phyloP scores from a whole-genome alignment of 2,113 vertebrate species.

The Prolemur simus region DNA sequence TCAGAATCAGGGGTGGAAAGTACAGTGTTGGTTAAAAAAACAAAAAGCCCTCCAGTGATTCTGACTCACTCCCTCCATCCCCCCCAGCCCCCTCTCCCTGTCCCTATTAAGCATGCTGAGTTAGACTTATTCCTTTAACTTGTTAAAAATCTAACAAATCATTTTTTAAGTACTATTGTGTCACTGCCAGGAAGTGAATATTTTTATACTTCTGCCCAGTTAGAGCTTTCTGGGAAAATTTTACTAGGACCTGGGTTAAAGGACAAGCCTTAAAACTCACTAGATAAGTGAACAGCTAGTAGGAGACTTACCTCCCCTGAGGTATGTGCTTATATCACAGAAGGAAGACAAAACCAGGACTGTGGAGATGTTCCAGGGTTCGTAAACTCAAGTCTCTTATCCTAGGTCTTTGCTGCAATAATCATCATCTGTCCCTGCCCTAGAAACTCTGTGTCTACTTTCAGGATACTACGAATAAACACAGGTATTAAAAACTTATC shows the following conservation, averaged over 20 bases:
- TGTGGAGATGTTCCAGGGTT: neutral
- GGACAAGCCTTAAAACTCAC: neutral
- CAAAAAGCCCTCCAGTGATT: neutral
- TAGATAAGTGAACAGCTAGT: neutral
- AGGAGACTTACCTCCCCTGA: neutral
- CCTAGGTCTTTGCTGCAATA: neutral
- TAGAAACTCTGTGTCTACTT: neutral
- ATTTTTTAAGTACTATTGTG: neutral
- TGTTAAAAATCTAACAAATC: neutral
- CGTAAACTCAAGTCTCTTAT: neutral
- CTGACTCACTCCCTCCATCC: neutral
- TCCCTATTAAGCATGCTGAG: neutral
- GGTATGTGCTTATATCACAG: neutral
- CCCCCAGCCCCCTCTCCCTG: neutral
- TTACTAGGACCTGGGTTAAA: neutral
- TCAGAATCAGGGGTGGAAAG: neutral
- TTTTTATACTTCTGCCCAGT: neutral
- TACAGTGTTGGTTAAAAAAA: neutral
- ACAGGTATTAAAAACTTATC: neutral
- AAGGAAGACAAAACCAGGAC: neutral
- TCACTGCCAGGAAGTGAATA: neutral
- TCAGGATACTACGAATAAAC: neutral
- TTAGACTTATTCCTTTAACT: neutral
- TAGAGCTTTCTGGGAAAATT: neutral
- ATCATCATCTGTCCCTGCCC: neutral